Evolutionary conservation across 2,113 vertebrate genomes (phyloP).

Genomic region (Calypte anna): DNA sequence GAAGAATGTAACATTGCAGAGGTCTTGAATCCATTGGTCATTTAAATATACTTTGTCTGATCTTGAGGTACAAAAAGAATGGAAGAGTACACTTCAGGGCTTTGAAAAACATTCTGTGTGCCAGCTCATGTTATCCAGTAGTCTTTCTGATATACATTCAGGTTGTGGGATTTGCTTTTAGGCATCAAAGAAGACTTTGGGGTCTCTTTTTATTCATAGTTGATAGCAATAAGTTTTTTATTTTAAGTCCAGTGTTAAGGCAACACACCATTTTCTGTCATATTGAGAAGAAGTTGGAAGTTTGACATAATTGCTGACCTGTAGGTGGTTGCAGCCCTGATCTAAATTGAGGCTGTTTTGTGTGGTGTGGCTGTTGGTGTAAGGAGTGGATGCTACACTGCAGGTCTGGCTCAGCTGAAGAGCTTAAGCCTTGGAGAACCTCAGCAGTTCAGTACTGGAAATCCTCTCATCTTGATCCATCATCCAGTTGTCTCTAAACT

Average conservation of each 20-base stretch:
- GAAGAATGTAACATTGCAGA: not conserved
- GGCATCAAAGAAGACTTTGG: not conserved
- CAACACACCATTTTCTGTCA: not conserved
- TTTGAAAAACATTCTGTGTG: not conserved
- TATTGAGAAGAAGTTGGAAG: not conserved
- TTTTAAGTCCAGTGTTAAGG: not conserved
- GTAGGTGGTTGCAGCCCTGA: not conserved
- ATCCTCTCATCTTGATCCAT: not conserved
- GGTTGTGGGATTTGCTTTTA: not conserved
- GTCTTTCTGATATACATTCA: not conserved
- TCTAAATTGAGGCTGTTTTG: not conserved
- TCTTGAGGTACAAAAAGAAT: not conserved
- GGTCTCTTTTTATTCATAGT: not conserved
- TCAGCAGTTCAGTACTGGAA: not conserved
- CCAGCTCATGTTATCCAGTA: not conserved
- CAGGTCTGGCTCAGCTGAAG: not conserved
- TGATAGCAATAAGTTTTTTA: not conserved
- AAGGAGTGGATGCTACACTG: accelerated
- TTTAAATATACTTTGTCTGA: not conserved
- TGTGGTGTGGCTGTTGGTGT: not conserved
- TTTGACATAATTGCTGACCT: not conserved
- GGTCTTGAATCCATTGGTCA: not conserved
- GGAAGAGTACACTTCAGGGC: not conserved
- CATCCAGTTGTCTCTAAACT: not conserved
- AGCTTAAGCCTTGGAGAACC: not conserved